These are phyloP conservation scores for Ips typographus DNA, from an alignment of 1,140 invertebrate genomes.

Conservation along the genomic window DNA sequence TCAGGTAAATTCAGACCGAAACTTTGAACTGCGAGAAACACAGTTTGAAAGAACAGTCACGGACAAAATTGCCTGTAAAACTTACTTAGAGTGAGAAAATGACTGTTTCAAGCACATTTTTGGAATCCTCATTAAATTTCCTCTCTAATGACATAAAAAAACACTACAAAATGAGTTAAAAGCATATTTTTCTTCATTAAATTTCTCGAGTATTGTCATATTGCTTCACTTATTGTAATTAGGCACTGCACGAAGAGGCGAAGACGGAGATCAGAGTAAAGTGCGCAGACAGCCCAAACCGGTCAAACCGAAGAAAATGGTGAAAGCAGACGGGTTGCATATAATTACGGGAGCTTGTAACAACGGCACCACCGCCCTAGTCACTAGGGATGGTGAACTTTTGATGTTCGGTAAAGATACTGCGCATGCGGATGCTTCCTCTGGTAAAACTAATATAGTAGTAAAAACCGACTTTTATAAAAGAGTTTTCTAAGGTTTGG, in stretches of 20 bases:
- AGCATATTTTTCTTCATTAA: no score
- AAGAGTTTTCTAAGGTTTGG: constrained; percentile 56
- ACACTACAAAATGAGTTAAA: no score
- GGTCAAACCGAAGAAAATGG: constrained; percentile 89
- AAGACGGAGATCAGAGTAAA: constrained; percentile 89
- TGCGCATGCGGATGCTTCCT: constrained; percentile 77
- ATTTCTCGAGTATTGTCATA: no score
- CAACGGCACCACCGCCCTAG: constrained; percentile 90
- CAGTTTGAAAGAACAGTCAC: no score
- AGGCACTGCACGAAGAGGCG: constrained; percentile 86
- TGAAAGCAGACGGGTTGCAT: constrained; percentile 83
- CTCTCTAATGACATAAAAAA: no score
- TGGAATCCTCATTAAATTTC: no score
- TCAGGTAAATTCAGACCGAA: no score
- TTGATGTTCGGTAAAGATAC: constrained; percentile 96
- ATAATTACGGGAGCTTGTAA: constrained; percentile 87
- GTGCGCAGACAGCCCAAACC: constrained; percentile 84
- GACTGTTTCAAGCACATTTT: no score
- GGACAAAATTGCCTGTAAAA: no score
- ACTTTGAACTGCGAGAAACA: no score
- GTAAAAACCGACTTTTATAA: not conserved
- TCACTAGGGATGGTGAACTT: constrained; percentile 85
- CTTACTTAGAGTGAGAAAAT: no score
- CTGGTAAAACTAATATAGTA: constrained; percentile 53
- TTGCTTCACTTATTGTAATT: constrained; percentile 59